Evolutionary conservation across 2,888 invertebrate genomes (phyloP).

Genomic region (Lasioglossum malachurum): DNA sequence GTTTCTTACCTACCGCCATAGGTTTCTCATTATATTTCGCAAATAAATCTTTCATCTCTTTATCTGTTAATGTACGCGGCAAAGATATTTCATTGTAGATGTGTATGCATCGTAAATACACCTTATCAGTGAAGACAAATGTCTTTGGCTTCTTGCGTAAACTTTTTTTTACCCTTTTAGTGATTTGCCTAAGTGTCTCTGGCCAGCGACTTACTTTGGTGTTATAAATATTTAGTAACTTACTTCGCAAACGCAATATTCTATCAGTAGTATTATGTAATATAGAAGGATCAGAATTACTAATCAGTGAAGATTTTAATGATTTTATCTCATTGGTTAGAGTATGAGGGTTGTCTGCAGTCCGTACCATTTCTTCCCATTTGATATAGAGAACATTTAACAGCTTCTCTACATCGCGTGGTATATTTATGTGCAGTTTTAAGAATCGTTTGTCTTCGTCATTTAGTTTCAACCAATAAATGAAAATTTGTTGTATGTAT

Average conservation of each 20-base stretch:
- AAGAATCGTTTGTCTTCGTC: conserved; percentile 40
- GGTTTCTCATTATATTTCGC: not conserved
- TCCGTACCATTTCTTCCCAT: not conserved
- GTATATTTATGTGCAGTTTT: conserved; percentile 22
- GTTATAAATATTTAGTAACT: conserved; percentile 17
- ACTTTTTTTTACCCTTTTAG: not conserved
- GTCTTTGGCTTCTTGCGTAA: fast-evolving
- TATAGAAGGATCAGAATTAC: not conserved
- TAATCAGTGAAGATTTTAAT: not conserved
- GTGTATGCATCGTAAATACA: conserved; percentile 15
- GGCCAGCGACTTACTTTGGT: not conserved
- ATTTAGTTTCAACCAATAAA: conserved; percentile 42
- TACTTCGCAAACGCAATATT: not conserved
- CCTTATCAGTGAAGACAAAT: too few relatives aligned
- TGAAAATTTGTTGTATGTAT: conserved; percentile 16
- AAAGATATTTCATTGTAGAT: conserved; percentile 53
- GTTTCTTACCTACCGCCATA: not conserved
- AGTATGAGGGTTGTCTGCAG: conserved; percentile 8
- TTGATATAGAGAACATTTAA: not conserved
- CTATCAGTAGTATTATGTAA: not conserved
- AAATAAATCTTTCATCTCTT: not conserved
- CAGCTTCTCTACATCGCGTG: not conserved
- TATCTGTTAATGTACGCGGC: conserved; percentile 45
- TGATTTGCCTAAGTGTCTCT: not conserved
- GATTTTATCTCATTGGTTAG: conserved; percentile 14